Evolutionary conservation across 1,140 invertebrate species (phyloP).

Genomic region (Anagrus nilaparvatae): DNA sequence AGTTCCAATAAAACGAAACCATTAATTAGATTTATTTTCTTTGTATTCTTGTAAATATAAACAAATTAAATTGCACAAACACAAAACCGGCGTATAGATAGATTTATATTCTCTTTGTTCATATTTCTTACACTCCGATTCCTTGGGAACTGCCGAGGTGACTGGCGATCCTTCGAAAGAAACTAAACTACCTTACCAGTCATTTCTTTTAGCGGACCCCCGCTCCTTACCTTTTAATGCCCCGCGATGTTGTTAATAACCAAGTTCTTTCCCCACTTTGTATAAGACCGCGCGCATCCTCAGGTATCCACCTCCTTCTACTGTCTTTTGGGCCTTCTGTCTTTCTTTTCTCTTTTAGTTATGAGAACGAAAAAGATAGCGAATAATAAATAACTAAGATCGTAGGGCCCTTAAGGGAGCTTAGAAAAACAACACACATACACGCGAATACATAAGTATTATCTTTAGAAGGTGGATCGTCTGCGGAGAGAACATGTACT

Average conservation of each 20-base stretch:
- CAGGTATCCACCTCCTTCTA: slow-evolving; percentile 10
- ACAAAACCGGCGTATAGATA: too few relatives aligned
- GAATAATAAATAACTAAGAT: slow-evolving; percentile 2
- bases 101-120: too few relatives aligned
- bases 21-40: too few relatives aligned
- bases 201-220: slow-evolving; percentile 3
- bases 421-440: slow-evolving; percentile 43
- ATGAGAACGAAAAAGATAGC: slow-evolving; percentile 10
- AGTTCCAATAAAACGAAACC: too few relatives aligned
- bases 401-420: slow-evolving; percentile 29
- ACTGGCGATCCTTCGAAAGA: too few relatives aligned
- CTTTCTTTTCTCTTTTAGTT: slow-evolving; percentile 19
- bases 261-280: slow-evolving; percentile 7
- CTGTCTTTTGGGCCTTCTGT: slow-evolving; percentile 22
- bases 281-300: slow-evolving; percentile 3
- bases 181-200: too few relatives aligned
- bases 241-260: slow-evolving; percentile 11
- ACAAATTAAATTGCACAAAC: too few relatives aligned
- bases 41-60: too few relatives aligned
- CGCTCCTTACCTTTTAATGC: slow-evolving; percentile 16
- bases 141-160: too few relatives aligned
- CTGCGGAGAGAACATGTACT: slow-evolving; percentile 24
- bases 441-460: too few relatives aligned
- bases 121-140: too few relatives aligned
- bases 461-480: slow-evolving; percentile 39